phyloP scores from a whole-genome alignment of 2,113 vertebrate species.

The Columba livia region DNA sequence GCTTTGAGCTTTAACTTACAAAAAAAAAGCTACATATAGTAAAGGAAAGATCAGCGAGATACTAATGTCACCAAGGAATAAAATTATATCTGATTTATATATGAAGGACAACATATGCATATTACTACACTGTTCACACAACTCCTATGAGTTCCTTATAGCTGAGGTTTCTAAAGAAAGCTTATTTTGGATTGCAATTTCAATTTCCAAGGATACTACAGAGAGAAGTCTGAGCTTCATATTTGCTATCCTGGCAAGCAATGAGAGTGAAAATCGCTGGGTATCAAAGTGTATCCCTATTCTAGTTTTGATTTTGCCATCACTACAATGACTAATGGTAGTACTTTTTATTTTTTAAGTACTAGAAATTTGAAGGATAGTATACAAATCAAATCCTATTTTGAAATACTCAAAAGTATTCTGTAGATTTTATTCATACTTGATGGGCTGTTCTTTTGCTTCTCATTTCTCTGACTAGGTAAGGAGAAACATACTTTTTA shows the following conservation, averaged over 20 bases:
- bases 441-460: background rate
- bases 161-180: background rate
- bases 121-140: background rate
- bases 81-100: background rate
- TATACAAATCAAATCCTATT: background rate
- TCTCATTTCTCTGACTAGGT: conserved; percentile 27
- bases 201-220: background rate
- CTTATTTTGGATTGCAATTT: background rate
- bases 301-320: background rate
- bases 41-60: background rate
- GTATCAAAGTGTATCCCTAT: background rate
- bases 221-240: background rate
- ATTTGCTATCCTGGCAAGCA: background rate
- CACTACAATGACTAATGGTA: background rate
- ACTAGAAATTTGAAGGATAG: background rate
- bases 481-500: conserved; percentile 86
- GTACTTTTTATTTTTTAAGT: background rate
- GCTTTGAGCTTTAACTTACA: background rate
- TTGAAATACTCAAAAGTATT: background rate
- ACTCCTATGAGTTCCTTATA: background rate
- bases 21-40: background rate
- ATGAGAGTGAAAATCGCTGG: background rate
- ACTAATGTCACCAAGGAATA: background rate
- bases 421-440: conserved; percentile 20
- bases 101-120: background rate